Base-by-base conservation (phyloP, 1,140 invertebrate species). In the Drosophila baimaii region DNA sequence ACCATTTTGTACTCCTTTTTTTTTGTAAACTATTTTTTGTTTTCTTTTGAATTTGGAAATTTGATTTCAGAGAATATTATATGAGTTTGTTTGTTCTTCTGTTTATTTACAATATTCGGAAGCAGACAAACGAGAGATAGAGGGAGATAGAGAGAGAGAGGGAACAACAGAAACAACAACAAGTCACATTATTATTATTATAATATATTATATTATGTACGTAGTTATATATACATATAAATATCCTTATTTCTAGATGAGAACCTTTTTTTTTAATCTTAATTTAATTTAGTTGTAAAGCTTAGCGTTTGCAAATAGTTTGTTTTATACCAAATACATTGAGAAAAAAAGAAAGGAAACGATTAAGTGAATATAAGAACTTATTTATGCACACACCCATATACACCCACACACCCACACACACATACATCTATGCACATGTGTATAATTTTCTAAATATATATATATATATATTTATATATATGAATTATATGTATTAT, bases 271-370 rank as follows among this genome's bases (percentile, higher is more conserved):
- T 65, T 35, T 43, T 31, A 33, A 69, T 27, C 55, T 2, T 69
- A 68, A 76, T 79, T 86, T 65, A 75, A 86, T 85, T 85, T 86
- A 85, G 84, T 86, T 66, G 33, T 73, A 63, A 80, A 72, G 79
- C 79, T 23, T 84, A 84, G 65, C 62, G 66, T 71, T 83, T 68
- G 52, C 57, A 61, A 77, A 69, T 81, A 61, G 71, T 86, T 86
- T 86, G 82, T 86, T 86, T 86, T 82, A 86, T 86, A 86, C 82
- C 82, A 86, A 86, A 86, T 81, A 86, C 83, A 86, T 66, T 47
- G 46, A 47, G 46, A 66, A 17, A 39, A 21, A 69, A 55, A 49
- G 47, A 13, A 61, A 49, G 47, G 9, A 61, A 27, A 66, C 47
- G 12, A 63, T 54, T 68, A 78, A 66, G 56, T 61, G 68, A 83